Evolutionary conservation across 2,888 invertebrate genomes (phyloP).

Genomic region (Sturmia bella): DNA sequence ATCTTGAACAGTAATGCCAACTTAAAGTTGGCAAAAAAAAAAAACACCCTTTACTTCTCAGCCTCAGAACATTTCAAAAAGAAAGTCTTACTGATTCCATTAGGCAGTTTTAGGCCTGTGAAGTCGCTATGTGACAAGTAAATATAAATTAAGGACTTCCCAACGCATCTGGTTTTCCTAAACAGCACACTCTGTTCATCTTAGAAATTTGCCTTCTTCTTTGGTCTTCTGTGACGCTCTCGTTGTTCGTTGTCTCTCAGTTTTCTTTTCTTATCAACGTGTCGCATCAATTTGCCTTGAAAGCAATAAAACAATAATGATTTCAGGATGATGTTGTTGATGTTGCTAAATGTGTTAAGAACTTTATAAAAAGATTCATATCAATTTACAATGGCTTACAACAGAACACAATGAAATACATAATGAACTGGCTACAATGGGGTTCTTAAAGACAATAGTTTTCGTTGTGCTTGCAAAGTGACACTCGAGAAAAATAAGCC

Average conservation of each 20-base stretch:
- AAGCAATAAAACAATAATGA: slow-evolving; percentile 14
- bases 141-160: too few relatives aligned
- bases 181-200: too few relatives aligned
- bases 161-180: too few relatives aligned
- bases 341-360: slow-evolving; percentile 32
- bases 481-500: background rate
- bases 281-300: slow-evolving; percentile 10
- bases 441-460: background rate
- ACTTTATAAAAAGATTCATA: slow-evolving; percentile 46
- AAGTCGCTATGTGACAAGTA: too few relatives aligned
- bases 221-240: background rate
- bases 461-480: background rate
- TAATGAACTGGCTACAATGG: background rate
- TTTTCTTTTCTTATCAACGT: slow-evolving; percentile 4
- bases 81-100: too few relatives aligned
- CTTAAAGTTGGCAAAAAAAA: too few relatives aligned
- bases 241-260: background rate
- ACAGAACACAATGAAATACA: background rate
- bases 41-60: too few relatives aligned
- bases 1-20: too few relatives aligned
- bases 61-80: too few relatives aligned
- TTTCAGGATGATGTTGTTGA: slow-evolving; percentile 21
- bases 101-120: too few relatives aligned
- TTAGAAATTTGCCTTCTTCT: background rate
- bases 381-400: slow-evolving; percentile 31